Evolutionary conservation across 2,888 invertebrate species (phyloP).

Genomic region (Ornithoptera alexandrae): DNA sequence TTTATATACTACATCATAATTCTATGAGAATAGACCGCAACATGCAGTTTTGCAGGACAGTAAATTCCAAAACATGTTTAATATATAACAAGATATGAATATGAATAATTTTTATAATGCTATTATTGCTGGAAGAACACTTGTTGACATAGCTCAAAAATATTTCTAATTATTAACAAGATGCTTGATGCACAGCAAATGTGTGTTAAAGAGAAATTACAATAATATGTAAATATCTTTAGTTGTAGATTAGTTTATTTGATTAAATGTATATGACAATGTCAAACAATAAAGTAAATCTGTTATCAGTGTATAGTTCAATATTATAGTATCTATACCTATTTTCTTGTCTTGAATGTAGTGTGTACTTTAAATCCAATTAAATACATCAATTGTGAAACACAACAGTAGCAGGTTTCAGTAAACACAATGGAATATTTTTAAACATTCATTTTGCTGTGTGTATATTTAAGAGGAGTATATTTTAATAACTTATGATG

Average conservation of each 20-base stretch:
- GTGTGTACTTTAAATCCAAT: not conserved
- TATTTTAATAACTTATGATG: not conserved
- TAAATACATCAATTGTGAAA: not conserved
- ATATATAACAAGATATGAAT: too few relatives aligned
- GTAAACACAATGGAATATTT: conserved; percentile 18
- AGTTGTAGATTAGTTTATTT: conserved; percentile 2
- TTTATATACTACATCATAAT: too few relatives aligned
- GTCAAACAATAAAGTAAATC: conserved; percentile 7
- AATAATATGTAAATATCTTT: not conserved
- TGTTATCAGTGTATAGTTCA: not conserved
- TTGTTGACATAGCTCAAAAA: too few relatives aligned
- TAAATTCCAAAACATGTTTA: too few relatives aligned
- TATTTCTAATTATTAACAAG: too few relatives aligned
- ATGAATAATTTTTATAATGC: too few relatives aligned
- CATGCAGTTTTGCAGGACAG: too few relatives aligned
- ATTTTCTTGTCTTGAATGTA: conserved; percentile 3
- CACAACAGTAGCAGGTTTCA: conserved; percentile 17
- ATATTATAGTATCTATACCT: not conserved
- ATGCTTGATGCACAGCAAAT: too few relatives aligned
- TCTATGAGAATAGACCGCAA: too few relatives aligned
- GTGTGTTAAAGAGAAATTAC: conserved; percentile 13
- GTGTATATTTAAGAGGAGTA: conserved; percentile 10
- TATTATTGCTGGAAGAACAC: too few relatives aligned
- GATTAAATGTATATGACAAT: not conserved
- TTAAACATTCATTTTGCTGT: conserved; percentile 19